Evolutionary conservation across 2,797 vertebrate genomes (phyloP).

Genomic region (Gephyroberyx darwinii): DNA sequence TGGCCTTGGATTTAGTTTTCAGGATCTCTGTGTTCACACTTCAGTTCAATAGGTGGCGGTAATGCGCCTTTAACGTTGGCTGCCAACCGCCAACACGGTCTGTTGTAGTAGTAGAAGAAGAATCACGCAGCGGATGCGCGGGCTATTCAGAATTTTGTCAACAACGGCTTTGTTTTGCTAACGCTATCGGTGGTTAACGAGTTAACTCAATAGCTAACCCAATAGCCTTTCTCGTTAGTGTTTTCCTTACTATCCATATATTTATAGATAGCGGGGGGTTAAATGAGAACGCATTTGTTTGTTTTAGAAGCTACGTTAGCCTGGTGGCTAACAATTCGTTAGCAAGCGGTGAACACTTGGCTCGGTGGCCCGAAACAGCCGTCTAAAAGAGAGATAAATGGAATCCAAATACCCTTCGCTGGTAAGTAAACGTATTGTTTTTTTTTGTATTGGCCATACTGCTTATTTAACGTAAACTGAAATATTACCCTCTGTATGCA

Average conservation of each 20-base stretch:
- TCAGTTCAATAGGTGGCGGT: slow-evolving; percentile 37
- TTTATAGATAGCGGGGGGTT: not conserved
- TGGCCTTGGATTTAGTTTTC: too few species aligned
- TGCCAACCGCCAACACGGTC: too few species aligned
- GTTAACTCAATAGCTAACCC: accelerated
- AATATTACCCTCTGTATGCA: too few species aligned
- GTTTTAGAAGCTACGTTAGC: not conserved
- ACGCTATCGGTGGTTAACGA: not conserved
- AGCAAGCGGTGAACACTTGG: not conserved
- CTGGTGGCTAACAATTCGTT: slow-evolving; percentile 10
- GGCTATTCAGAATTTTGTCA: slow-evolving; percentile 40
- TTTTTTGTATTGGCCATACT: too few species aligned
- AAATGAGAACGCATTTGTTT: not conserved
- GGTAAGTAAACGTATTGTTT: slow-evolving; percentile 32
- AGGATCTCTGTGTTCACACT: too few species aligned
- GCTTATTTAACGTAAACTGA: too few species aligned
- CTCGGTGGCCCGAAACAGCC: not conserved
- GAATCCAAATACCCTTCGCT: slow-evolving; percentile 45
- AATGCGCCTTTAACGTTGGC: too few species aligned
- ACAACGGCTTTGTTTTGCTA: slow-evolving; percentile 61
- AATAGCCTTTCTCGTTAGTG: not conserved
- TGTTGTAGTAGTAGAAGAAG: slow-evolving; percentile 17
- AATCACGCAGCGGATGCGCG: slow-evolving; percentile 42
- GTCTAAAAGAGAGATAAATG: slow-evolving; percentile 33
- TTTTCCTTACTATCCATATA: accelerated